These are phyloP conservation scores for Isurus oxyrinchus DNA, from an alignment of 2,113 vertebrate genomes.

Conservation along the genomic window DNA sequence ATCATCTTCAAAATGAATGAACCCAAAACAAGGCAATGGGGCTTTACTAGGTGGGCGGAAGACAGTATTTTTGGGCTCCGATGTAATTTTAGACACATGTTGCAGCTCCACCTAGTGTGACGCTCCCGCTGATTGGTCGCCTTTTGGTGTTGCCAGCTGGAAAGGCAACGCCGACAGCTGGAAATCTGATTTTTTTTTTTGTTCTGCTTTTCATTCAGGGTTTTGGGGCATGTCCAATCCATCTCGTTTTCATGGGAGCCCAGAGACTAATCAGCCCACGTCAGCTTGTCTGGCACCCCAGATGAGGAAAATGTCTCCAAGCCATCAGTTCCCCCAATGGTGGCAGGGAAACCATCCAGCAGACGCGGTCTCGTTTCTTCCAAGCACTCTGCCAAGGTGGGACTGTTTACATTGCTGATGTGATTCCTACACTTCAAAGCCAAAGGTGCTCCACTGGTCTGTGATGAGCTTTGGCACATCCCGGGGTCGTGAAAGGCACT, in stretches of 20 bases:
- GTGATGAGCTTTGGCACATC: not conserved
- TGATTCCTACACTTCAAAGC: not conserved
- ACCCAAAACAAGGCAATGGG: not conserved
- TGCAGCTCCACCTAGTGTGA: not conserved
- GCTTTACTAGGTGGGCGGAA: not conserved
- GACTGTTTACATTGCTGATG: not conserved
- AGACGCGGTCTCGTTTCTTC: no score
- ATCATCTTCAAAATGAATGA: not conserved
- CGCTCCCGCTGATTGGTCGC: not conserved
- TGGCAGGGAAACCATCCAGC: not conserved
- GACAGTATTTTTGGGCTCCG: not conserved
- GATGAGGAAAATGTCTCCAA: not conserved
- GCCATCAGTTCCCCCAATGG: not conserved
- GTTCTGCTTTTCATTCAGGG: not conserved
- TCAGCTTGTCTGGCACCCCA: not conserved
- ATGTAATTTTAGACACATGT: not conserved
- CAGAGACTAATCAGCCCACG: not conserved
- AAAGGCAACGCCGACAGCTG: not conserved
- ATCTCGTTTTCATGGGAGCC: not conserved
- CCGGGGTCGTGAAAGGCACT: not conserved
- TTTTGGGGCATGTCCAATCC: not conserved
- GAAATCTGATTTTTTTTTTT: not conserved
- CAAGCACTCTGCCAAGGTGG: not conserved
- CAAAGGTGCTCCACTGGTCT: not conserved
- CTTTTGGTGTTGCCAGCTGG: not conserved